Evolutionary conservation across 2,113 vertebrate genomes (phyloP), one percentile per base, ranked within the genome.

Genomic region (human (Homo sapiens)): DNA sequence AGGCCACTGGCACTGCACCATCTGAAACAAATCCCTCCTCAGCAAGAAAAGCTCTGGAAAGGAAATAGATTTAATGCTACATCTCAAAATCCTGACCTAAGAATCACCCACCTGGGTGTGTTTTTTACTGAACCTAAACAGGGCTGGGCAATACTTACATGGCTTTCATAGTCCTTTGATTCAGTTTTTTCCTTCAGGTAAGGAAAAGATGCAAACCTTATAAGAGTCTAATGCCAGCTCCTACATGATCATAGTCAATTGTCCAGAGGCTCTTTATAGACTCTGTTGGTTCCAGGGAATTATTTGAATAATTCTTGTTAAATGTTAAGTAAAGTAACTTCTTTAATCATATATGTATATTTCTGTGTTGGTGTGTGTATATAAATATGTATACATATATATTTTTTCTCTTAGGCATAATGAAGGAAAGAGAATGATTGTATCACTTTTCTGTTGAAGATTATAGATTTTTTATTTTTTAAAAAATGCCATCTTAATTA

Each of bases 281-380:
- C 17, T 18, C 8, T 61, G 11, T 10, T 76, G 32, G 11, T 80
- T 75, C 32, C 35, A 78, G 27, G 50, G n/a, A 79, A 79, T 96
- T 81, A 55, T 76, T 89, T 90, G 59, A 96, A 50, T 90, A 90
- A 83, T 89, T 83, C 52, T 84, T 64, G 75, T 90, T 93, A 70
- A 90, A 64, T 87, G 27, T 48, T 40, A 92, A 70, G 32, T 75
- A 66, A 93, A 81, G 78, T 86, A 18, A 27, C 18, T 85, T 94
- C 18, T 83, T 86, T 84, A 52, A 32, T 81, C 87, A 48, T 80
- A 4, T 89, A 16, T 50, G 13, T 92, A 8, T 90, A 16, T 61
- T 18, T 83, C 16, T 72, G 14, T 73, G 32, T 83, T 12, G 83
- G 13, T 91, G 32, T 40, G 0, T 94, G 6, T 3, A 48, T 86